Conservation (phyloP, 2,888 invertebrate genomes). For the Tetheella fluctuosa region DNA sequence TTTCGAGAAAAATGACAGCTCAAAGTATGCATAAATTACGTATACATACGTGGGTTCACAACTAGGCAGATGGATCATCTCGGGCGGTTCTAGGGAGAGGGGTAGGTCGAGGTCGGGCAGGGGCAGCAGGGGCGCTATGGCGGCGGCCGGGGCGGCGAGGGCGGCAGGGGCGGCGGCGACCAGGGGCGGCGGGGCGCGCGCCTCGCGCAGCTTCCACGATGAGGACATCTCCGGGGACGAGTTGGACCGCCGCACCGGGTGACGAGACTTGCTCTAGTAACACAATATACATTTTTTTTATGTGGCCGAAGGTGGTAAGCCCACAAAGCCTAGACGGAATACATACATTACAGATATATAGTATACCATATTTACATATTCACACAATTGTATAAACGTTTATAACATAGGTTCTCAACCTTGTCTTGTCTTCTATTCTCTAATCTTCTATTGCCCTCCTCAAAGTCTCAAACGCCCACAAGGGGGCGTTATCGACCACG, state of each 20-base stretch:
- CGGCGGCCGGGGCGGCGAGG: constrained; percentile 18
- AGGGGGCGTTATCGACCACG: too few species aligned
- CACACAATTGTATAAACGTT: too few species aligned
- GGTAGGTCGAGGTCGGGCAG: constrained; percentile 25
- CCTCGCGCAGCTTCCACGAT: constrained; percentile 87
- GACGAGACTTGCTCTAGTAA: constrained; percentile 85
- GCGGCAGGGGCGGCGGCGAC: constrained; percentile 21
- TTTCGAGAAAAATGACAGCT: too few species aligned
- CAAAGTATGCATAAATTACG: too few species aligned
- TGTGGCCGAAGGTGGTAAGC: too few species aligned
- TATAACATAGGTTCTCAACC: too few species aligned
- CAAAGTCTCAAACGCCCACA: too few species aligned
- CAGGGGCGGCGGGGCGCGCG: constrained; percentile 30
- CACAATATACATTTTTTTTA: background rate
- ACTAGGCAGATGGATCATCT: constrained; percentile 65
- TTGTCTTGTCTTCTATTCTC: too few species aligned
- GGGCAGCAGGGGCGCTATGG: constrained; percentile 24
- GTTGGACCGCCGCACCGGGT: constrained; percentile 94
- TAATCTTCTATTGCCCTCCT: too few species aligned
- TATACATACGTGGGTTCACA: constrained; percentile 61
- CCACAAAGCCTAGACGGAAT: too few species aligned
- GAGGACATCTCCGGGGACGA: constrained; percentile 97
- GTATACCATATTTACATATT: too few species aligned
- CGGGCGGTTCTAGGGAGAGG: constrained; percentile 40
- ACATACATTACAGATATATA: too few species aligned